These are phyloP conservation scores for Drosophila heteroneura DNA, from an alignment of 2,888 invertebrate genomes.

Conservation along the genomic window DNA sequence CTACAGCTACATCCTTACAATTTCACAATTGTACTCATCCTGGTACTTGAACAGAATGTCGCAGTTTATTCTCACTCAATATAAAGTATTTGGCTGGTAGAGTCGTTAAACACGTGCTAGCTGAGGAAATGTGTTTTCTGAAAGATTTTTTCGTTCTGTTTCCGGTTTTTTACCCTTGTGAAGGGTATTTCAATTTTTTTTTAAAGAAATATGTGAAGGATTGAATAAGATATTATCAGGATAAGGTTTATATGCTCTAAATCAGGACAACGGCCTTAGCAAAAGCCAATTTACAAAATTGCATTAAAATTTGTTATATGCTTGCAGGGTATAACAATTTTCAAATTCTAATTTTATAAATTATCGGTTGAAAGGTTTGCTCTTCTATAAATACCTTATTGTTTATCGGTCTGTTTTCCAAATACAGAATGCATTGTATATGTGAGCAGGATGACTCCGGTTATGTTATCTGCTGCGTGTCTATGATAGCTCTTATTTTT, in stretches of 20 bases:
- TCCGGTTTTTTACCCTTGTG: neutral
- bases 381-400: neutral
- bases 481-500: neutral
- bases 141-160: neutral
- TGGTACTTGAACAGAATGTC: constrained; percentile 14
- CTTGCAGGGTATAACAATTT: neutral
- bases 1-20: constrained; percentile 5
- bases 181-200: neutral
- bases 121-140: constrained; percentile 1
- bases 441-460: neutral
- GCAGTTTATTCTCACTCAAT: constrained; percentile 25
- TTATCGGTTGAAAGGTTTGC: neutral
- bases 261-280: neutral
- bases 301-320: neutral
- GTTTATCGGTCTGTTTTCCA: neutral
- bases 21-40: too few relatives aligned
- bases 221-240: neutral
- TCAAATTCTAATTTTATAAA: neutral
- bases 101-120: constrained; percentile 22
- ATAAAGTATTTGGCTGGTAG: constrained; percentile 19
- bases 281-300: neutral
- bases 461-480: neutral
- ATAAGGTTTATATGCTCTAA: neutral
- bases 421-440: neutral
- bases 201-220: neutral